Evolutionary conservation across 2,797 vertebrate species (phyloP), one percentile per base, ranked within the genome.

Genomic region (Premnoplex brunnescens): DNA sequence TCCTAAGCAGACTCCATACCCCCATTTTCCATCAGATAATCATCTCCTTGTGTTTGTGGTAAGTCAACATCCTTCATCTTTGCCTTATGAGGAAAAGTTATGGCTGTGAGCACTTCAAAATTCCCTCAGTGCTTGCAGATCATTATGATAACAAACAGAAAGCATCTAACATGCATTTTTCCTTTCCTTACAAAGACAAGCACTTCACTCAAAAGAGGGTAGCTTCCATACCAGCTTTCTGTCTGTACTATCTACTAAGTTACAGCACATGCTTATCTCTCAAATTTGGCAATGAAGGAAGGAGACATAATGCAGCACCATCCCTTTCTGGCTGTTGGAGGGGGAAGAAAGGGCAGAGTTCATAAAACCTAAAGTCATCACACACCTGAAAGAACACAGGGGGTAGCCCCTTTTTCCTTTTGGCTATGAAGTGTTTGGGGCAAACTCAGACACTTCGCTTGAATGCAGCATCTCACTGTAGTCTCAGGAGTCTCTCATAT

Each of bases 21-120:
- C 94, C 84, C 46, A 75, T 93, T 97, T 98, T 97, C 97, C 96
- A 83, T 96, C 94, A 96, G 95, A 97, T 96, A 97, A 97, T 96
- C 93, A 96, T 95, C 93, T 97, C 97, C 96, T 97, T 96, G 96
- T 97, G 95, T 97, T 95, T 93, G 87, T 76, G 74, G 92, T 95
- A 97, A 97, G 83, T 91, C 90, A 92, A 96, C 92, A 97, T 97
- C 92, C 96, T 96, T 97, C 94, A 89, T 96, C 95, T 86, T 95
- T 96, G 80, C 95, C 95, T 94, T 93, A 96, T 96, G 93, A 96
- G 93, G 92, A 94, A 97, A 94, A 93, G 93, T 92, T 74, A 72
- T 60, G 86, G 86, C 76, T 87, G 81, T 37, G 93, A 93, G 96
- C n/a, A 12, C 69, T 95, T 58, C 73, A 56, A 34, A 93, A 96